Evolutionary conservation across 2,113 vertebrate species (phyloP), one percentile per base, ranked within the genome.

Genomic region (Rhinoptilus africanus): DNA sequence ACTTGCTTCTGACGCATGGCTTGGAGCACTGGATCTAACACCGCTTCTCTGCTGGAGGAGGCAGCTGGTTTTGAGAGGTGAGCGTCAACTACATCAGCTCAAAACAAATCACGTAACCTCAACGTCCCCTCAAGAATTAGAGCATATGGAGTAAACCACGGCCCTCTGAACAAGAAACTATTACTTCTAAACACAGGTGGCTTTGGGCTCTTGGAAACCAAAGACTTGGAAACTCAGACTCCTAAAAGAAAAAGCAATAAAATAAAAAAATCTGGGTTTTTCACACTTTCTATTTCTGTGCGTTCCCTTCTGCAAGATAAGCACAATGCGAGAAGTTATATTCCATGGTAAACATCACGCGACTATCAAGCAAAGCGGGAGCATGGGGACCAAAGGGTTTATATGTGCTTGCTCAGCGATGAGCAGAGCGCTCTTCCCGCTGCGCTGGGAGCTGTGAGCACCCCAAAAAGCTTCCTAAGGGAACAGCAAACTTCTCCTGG

Each of bases 331-430:
- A 75, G 18, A 68, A 57, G 39, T 21, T 64, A 13, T 27, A 84
- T 59, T 48, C 23, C 41, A 84, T 1, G 5, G 51, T 20, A 35
- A 87, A 60, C 18, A 60, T 26, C 43, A 56, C 1, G 8, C 56
- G 45, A 43, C n/a, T 34, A 11, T 11, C 28, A 32, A 74, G 22
- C 3, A 28, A 56, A 74, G 28, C n/a, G 53, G 34, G 77, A 85
- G 19, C 9, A 48, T 3, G 47, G 15, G 30, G 41, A 73, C 47
- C 57, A 4, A 79, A 84, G 35, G 16, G 32, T 53, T 86, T 37
- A 4, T 14, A 47, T 4, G 41, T 12, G 53, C 43, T 32, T 53
- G 51, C 17, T 35, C 0, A 1, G 2, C 39, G 72, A 67, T 2
- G 8, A 30, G 57, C 26, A 39, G 57, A 80, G 34, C 8, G 35